Evolutionary conservation across 2,113 vertebrate species (phyloP).

Genomic region (Phylloscopus trochilus): DNA sequence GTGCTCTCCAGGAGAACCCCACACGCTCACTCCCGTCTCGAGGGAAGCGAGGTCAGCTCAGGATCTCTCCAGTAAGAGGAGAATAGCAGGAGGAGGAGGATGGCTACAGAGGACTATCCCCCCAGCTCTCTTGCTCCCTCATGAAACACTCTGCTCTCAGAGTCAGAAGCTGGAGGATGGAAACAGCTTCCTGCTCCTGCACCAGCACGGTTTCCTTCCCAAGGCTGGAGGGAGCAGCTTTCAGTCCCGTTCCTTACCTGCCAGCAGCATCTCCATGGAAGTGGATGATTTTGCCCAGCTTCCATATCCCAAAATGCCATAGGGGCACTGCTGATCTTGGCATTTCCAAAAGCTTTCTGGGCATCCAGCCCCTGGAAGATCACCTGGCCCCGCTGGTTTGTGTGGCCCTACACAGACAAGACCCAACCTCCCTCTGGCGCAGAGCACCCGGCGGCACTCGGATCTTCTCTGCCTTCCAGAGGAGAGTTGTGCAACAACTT

Average conservation of each 20-base stretch:
- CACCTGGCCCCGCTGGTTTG: neutral
- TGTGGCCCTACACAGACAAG: neutral
- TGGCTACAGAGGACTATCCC: fast-evolving
- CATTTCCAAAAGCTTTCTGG: neutral
- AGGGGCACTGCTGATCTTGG: neutral
- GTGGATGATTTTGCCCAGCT: neutral
- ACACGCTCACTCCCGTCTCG: neutral
- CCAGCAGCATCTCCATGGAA: neutral
- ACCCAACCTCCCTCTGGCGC: neutral
- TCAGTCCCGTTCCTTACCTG: neutral
- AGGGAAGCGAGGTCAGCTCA: fast-evolving
- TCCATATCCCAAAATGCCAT: neutral
- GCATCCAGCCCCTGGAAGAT: neutral
- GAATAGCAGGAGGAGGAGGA: neutral
- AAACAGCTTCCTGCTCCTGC: neutral
- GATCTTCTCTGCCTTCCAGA: neutral
- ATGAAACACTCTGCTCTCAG: neutral
- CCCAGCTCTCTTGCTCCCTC: neutral
- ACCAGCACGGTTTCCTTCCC: neutral
- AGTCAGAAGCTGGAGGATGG: neutral
- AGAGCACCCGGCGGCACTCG: fast-evolving
- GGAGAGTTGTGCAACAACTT: neutral
- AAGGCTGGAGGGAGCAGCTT: fast-evolving
- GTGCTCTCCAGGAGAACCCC: neutral
- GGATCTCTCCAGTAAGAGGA: neutral